Evolutionary conservation across 2,888 invertebrate genomes (phyloP), one percentile per base, ranked within the genome.

Genomic region (Gnatocerus cornutus): DNA sequence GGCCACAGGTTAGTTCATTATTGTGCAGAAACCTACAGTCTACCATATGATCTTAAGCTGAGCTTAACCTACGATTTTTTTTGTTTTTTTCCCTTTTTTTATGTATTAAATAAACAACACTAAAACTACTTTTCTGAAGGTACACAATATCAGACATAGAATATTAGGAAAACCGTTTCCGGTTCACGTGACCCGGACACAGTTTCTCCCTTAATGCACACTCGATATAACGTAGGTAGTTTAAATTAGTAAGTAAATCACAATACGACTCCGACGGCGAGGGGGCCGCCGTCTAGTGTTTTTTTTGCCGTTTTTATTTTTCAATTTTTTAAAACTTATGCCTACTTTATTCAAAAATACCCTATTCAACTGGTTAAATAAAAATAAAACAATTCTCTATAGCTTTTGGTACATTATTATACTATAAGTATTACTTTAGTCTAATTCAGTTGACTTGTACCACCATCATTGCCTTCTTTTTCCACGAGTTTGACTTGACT

Each of bases 131-230:
- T 76, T 80, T 81, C 79, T 79, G 79, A 81, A 84, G 84, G 84
- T 84, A 84, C 84, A 84, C 82, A 83, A 83, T 84, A 82, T 84
- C 83, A 82, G 84, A 84, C 84, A 83, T 80, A 82, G 81, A 83
- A 80, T 78, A 78, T 78, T 68, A 52, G 59, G 56, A 68, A 71
- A 59, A 50, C 41, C 43, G n/a, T n/a, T 27, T 10, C 27, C 55
- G 39, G 45, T 27, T 21, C 41, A 30, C 16, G 30, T 14, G 39
- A 10, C 29, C 64, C 56, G 53, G 63, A 59, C 56, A 67, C 70
- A 43, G 71, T 67, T 70, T 68, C 48, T 68, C 72, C 70, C 74
- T 76, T 82, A 82, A 82, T 82, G 82, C 82, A 81, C 81, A 81
- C 80, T 79, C 77, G 80, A 80, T 79, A 78, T 74, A 76, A 74